These are phyloP conservation scores for Pandemis heparana DNA, from an alignment of 2,888 invertebrate species.

Conservation along the genomic window DNA sequence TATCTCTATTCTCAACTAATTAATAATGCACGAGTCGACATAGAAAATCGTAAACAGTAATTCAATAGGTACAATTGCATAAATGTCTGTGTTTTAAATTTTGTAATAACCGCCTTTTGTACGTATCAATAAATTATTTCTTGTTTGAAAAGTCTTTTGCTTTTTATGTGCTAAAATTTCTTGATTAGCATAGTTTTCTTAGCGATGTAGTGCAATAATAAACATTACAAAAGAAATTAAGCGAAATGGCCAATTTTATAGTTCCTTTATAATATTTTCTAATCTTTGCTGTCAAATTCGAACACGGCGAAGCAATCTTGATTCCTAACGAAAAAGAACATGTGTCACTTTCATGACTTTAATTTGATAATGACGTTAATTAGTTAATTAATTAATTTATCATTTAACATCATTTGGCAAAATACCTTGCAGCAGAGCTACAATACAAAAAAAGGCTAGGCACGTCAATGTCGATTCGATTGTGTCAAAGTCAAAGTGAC, in stretches of 20 bases:
- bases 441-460: no score
- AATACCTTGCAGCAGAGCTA: no score
- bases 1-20: constrained; percentile 47
- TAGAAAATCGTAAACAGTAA: constrained; percentile 12
- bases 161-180: background rate
- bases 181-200: background rate
- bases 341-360: no score
- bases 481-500: constrained; percentile 1
- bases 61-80: constrained; percentile 28
- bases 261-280: no score
- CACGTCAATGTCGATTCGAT: background rate
- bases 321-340: constrained; percentile 13
- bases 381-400: no score
- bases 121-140: constrained; percentile 55
- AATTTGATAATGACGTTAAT: no score
- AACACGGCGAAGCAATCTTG: no score
- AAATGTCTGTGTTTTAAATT: constrained; percentile 44
- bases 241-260: no score
- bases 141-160: constrained; percentile 35
- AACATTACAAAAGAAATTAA: no score
- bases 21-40: constrained; percentile 37
- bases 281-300: no score
- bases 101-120: constrained; percentile 56
- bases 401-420: no score
- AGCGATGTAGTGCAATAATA: no score